Evolutionary conservation across 2,797 vertebrate species (phyloP).

Genomic region (Tragelaphus eurycerus): DNA sequence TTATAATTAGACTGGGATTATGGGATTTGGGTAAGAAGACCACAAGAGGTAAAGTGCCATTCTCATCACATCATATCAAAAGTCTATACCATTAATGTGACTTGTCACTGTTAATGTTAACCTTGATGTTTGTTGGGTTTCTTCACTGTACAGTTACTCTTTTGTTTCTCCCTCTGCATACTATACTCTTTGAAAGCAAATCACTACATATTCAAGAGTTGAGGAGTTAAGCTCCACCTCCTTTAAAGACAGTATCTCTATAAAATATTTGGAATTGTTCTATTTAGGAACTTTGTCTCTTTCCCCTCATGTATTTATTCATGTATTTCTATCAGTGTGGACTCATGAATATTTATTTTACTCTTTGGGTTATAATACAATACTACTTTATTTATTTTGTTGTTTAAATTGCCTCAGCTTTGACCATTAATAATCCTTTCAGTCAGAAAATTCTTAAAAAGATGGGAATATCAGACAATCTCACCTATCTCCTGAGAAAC

Average conservation of each 20-base stretch:
- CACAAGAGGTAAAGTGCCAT: not conserved
- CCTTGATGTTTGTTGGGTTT: not conserved
- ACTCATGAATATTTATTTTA: conserved; percentile 27
- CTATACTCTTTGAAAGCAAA: not conserved
- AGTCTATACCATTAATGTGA: not conserved
- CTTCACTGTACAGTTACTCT: not conserved
- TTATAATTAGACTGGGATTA: not conserved
- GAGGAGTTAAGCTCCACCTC: not conserved
- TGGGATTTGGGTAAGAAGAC: not conserved
- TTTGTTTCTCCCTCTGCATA: not conserved
- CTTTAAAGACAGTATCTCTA: not conserved
- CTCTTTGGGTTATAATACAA: not conserved
- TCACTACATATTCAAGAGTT: not conserved
- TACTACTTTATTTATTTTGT: not conserved
- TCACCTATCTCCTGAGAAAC: not conserved
- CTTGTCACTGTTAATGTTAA: not conserved
- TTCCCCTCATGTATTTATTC: not conserved
- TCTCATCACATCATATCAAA: not conserved
- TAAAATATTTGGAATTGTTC: conserved; percentile 21
- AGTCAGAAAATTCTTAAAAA: not conserved
- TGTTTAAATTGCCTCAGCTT: not conserved
- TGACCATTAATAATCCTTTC: not conserved
- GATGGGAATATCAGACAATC: not conserved
- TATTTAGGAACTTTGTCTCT: not conserved
- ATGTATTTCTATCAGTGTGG: conserved; percentile 19